phyloP scores from a whole-genome alignment of 2,113 vertebrate species.

The Delphinus delphis region DNA sequence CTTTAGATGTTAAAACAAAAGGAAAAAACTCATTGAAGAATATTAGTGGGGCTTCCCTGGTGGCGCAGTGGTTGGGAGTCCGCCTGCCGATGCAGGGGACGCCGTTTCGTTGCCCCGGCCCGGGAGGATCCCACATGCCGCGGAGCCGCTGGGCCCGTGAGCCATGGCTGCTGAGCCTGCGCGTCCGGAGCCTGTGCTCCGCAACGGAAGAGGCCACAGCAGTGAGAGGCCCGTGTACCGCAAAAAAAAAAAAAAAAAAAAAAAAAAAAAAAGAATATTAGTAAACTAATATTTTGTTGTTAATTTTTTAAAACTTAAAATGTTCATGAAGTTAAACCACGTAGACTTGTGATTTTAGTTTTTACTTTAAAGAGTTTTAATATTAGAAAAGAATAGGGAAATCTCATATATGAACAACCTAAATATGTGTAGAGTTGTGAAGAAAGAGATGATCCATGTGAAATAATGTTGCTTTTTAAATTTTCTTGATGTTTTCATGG shows the following conservation, averaged over 20 bases:
- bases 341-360: neutral
- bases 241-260: too few species aligned
- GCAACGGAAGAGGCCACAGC: too few species aligned
- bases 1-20: neutral
- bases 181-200: too few species aligned
- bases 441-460: neutral
- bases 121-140: too few species aligned
- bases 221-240: too few species aligned
- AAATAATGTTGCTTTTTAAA: neutral
- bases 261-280: neutral
- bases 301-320: neutral
- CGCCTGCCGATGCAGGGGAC: too few species aligned
- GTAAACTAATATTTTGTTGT: neutral
- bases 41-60: too few species aligned
- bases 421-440: neutral
- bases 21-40: neutral
- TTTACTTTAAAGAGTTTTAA: neutral
- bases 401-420: neutral
- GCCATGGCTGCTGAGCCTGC: too few species aligned
- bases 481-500: neutral
- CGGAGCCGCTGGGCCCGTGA: too few species aligned
- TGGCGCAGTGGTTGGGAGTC: too few species aligned
- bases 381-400: neutral
- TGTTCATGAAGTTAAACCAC: neutral
- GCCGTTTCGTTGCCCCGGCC: too few species aligned